Conservation (phyloP, 2,888 invertebrate genomes). For the Trimorus sp. region DNA sequence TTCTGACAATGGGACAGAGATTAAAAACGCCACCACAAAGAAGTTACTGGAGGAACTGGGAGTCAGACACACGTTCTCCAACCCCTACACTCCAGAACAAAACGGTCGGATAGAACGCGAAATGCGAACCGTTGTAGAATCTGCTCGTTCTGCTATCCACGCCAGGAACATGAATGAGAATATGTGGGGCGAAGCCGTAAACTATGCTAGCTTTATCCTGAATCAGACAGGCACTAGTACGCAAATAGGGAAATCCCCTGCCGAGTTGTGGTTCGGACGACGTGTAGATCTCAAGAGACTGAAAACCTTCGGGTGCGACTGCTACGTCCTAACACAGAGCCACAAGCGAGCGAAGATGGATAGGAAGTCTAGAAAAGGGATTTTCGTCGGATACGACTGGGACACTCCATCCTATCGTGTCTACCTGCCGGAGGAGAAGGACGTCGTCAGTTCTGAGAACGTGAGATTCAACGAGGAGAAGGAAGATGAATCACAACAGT, state of each 20-base stretch:
- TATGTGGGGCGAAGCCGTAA: constrained; percentile 24
- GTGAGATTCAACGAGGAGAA: too few species aligned
- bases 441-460: too few species aligned
- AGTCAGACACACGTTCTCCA: constrained; percentile 14
- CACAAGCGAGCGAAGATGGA: constrained; percentile 64
- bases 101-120: constrained; percentile 33
- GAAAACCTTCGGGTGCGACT: constrained; percentile 6
- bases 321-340: constrained; percentile 52
- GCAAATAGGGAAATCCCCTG: background rate
- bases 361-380: constrained; percentile 64
- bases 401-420: too few species aligned
- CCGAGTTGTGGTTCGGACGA: constrained; percentile 30
- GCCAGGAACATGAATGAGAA: background rate
- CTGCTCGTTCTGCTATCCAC: constrained; percentile 19
- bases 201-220: constrained; percentile 11
- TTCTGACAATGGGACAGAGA: too few species aligned
- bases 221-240: constrained; percentile 35
- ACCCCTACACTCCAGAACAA: constrained; percentile 24
- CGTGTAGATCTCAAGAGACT: background rate
- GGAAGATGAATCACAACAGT: constrained; percentile 11
- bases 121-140: constrained; percentile 25
- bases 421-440: too few species aligned
- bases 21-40: too few species aligned
- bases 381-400: constrained; percentile 68
- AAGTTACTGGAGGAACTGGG: constrained; percentile 22